A percentile compares a stretch with the other conserved stretches of the same genome.
Evolutionary conservation across 2,888 invertebrate species (phyloP).

Genomic region (Nephrocerus scutellatus): DNA sequence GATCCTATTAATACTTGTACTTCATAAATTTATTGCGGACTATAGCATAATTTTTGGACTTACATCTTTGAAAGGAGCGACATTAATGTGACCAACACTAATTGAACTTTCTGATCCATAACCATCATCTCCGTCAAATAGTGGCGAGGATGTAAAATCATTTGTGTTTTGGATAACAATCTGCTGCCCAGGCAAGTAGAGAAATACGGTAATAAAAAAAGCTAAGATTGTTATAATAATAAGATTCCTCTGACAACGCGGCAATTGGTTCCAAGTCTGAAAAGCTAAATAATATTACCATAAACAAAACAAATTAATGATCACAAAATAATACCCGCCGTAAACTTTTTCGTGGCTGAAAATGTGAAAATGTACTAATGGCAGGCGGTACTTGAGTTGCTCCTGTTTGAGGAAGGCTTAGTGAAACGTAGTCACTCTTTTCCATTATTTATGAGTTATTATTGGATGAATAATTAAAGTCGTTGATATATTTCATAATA

Average conservation of each 20-base stretch:
- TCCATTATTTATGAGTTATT: too few species aligned
- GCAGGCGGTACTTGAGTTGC: conserved; percentile 23
- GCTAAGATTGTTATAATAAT: conserved; percentile 58
- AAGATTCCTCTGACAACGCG: conserved; percentile 73
- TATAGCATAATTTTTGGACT: too few species aligned
- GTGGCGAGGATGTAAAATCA: conserved; percentile 21
- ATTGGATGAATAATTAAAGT: too few species aligned
- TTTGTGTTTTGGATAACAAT: conserved; percentile 26
- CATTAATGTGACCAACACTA: conserved; percentile 20
- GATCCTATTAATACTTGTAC: not conserved
- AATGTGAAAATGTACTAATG: conserved; percentile 19
- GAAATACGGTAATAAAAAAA: conserved; percentile 54
- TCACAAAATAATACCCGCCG: conserved; percentile 32
- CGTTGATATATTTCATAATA: too few species aligned
- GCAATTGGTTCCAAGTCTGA: conserved; percentile 81
- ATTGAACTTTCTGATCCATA: conserved; percentile 20
- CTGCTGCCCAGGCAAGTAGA: conserved; percentile 52
- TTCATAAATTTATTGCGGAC: not conserved
- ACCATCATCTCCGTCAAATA: conserved; percentile 26
- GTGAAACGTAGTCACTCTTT: conserved; percentile 38
- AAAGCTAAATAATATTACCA: conserved; percentile 5
- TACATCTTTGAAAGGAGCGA: conserved; percentile 22
- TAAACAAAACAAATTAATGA: not conserved
- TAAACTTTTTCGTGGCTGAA: conserved; percentile 36
- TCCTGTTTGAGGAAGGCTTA: conserved; percentile 32